A percentile compares a stretch with the other conserved stretches of the same genome.
These are phyloP conservation scores for Mugil cephalus DNA, from an alignment of 2,113 vertebrate species.

Conservation along the genomic window DNA sequence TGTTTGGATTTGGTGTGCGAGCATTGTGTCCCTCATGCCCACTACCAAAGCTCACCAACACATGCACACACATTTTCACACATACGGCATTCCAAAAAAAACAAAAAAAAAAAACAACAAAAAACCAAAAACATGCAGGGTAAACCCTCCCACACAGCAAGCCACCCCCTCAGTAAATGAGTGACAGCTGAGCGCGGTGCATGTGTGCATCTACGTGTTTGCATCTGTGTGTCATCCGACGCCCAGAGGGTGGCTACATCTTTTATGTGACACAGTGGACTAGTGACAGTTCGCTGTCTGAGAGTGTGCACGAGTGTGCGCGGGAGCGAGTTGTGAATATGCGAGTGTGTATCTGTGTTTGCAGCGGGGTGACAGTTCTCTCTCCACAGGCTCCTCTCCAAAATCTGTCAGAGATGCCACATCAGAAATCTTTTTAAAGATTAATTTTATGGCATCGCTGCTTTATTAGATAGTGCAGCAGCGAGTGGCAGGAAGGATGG, in stretches of 20 bases:
- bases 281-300: slow-evolving; percentile 63
- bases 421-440: slow-evolving; percentile 75
- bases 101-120: slow-evolving; percentile 49
- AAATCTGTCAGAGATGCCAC: slow-evolving; percentile 70
- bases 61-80: slow-evolving; percentile 28
- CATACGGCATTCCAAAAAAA: slow-evolving; percentile 35
- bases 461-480: slow-evolving; percentile 70
- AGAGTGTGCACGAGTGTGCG: slow-evolving; percentile 28
- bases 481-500: slow-evolving; percentile 58
- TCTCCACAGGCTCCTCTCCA: slow-evolving; percentile 64
- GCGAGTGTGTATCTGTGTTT: slow-evolving; percentile 29
- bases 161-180: slow-evolving; percentile 44
- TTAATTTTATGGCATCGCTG: slow-evolving; percentile 69
- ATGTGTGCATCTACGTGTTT: slow-evolving; percentile 36
- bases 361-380: slow-evolving; percentile 55
- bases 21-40: slow-evolving; percentile 11
- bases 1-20: slow-evolving; percentile 5
- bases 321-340: slow-evolving; percentile 20
- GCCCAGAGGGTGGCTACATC: slow-evolving; percentile 60
- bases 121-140: slow-evolving; percentile 47
- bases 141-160: slow-evolving; percentile 18
- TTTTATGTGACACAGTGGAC: slow-evolving; percentile 69
- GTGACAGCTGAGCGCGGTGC: slow-evolving; percentile 55
- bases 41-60: background rate
- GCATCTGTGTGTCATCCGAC: slow-evolving; percentile 54